A percentile compares a stretch with the other conserved stretches of the same genome.
Evolutionary conservation across 1,140 invertebrate genomes (phyloP).

Genomic region (Pogonus chalceus): DNA sequence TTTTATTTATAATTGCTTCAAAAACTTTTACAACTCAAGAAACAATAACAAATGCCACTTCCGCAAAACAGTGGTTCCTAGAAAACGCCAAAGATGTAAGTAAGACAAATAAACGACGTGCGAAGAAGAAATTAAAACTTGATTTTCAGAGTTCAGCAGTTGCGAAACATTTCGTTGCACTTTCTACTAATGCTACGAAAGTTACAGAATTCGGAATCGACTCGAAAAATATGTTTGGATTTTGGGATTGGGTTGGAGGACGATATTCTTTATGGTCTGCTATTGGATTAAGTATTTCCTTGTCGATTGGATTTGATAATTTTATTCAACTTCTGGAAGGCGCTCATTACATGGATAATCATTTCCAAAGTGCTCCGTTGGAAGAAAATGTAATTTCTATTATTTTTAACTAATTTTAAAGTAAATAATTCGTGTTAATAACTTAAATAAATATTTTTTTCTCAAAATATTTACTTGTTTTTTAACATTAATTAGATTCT

Average conservation of each 20-base stretch:
- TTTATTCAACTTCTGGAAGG: slow-evolving; percentile 88
- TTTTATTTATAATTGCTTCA: slow-evolving; percentile 96
- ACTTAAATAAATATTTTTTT: slow-evolving; percentile 8
- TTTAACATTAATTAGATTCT: not conserved
- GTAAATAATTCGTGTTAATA: not conserved
- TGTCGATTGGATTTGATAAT: slow-evolving; percentile 92
- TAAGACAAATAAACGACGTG: slow-evolving; percentile 13
- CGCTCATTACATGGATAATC: slow-evolving; percentile 89
- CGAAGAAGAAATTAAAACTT: slow-evolving; percentile 10
- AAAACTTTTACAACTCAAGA: slow-evolving; percentile 99
- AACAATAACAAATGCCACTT: slow-evolving; percentile 97
- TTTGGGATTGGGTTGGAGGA: slow-evolving; percentile 99
- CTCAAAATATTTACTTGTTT: not conserved
- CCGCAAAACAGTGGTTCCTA: slow-evolving; percentile 94
- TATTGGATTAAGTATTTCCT: slow-evolving; percentile 91
- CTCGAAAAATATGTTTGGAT: slow-evolving; percentile 96
- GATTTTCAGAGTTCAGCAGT: slow-evolving; percentile 61
- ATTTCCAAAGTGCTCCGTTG: slow-evolving; percentile 81
- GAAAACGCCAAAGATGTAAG: slow-evolving; percentile 76
- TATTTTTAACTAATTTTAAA: not conserved
- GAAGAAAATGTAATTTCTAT: slow-evolving; percentile 76
- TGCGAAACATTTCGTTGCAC: slow-evolving; percentile 94
- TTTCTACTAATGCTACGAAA: slow-evolving; percentile 90
- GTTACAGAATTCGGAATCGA: slow-evolving; percentile 96
- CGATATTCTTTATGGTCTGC: slow-evolving; percentile 97